These are phyloP conservation scores for Panthera uncia DNA, from an alignment of 2,113 vertebrate species.

Conservation along the genomic window DNA sequence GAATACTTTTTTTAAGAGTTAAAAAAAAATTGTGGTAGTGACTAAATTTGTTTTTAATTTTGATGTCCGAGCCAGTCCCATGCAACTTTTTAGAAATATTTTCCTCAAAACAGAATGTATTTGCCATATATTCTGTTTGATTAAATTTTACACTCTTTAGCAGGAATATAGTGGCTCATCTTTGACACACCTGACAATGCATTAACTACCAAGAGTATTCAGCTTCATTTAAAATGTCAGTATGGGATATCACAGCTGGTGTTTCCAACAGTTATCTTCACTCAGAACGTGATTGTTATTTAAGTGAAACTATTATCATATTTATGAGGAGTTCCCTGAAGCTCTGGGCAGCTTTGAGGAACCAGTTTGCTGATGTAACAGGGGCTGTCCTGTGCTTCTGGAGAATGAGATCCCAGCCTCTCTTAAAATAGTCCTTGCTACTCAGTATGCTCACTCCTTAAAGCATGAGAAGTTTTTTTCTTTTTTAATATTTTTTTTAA, in stretches of 20 bases:
- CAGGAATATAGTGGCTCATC: neutral
- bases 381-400: neutral
- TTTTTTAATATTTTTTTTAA: too few relatives aligned
- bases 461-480: neutral
- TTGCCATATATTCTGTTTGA: conserved; percentile 15
- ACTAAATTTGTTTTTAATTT: conserved; percentile 53
- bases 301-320: neutral
- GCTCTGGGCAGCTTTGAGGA: neutral
- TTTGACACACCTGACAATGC: conserved; percentile 45
- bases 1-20: conserved; percentile 36
- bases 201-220: neutral
- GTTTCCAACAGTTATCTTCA: neutral
- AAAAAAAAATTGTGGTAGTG: conserved; percentile 37
- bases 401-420: neutral
- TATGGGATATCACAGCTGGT: neutral
- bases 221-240: conserved; percentile 45
- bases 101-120: conserved; percentile 45
- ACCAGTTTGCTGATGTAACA: neutral
- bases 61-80: neutral
- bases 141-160: conserved; percentile 20
- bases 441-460: neutral
- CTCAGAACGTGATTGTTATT: neutral
- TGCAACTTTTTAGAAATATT: conserved; percentile 35
- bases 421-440: neutral
- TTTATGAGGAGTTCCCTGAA: neutral